Evolutionary conservation across 2,113 vertebrate genomes (phyloP), one percentile per base, ranked within the genome.

Genomic region (Macheiramphus alcinus): DNA sequence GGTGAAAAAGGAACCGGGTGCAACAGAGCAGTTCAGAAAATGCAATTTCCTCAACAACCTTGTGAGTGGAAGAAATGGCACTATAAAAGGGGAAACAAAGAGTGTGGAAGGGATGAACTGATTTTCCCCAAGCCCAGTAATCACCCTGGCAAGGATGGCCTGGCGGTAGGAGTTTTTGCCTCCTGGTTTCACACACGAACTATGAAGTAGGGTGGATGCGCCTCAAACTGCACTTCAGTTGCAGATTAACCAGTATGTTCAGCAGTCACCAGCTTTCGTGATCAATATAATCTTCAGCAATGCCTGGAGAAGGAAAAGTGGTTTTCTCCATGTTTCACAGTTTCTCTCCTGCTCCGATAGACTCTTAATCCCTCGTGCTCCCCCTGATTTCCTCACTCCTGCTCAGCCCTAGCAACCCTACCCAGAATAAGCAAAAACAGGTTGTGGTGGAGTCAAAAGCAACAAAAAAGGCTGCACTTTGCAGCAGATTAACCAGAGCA

Each of bases 161-260:
- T 29, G 31, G 52, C 3, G 0, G 21, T 19, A 7, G 68, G 75
- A 84, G 29, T 5, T 76, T 86, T 56, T 78, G 75, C 34, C 16
- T 94, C 36, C 52, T 88, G 11, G 21, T 90, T 71, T 88, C 59
- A 83, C 53, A 75, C 20, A 9, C 27, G 16, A 29, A 13, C 36
- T 34, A 4, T 81, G 36, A 78, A 53, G 48, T 48, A 19, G 0
- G 0, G 20, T 34, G 31, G 32, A 12, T 75, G 72, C 34, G 17
- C 36, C 3, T 63, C 52, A 40, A 50, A 36, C 43, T 56, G 66
- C 32, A 21, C 40, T 86, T 47, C 20, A 56, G 47, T 14, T 92
- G 52, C 31, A 71, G 29, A 75, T 61, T 43, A 65, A 56, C 80
- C 52, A 40, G 0, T 11, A 7, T 18, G 17, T 88, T 67, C 67